A percentile compares a stretch with the other conserved stretches of the same genome.
Conservation (phyloP, 2,113 vertebrate genomes). For the Odontesthes bonariensis region DNA sequence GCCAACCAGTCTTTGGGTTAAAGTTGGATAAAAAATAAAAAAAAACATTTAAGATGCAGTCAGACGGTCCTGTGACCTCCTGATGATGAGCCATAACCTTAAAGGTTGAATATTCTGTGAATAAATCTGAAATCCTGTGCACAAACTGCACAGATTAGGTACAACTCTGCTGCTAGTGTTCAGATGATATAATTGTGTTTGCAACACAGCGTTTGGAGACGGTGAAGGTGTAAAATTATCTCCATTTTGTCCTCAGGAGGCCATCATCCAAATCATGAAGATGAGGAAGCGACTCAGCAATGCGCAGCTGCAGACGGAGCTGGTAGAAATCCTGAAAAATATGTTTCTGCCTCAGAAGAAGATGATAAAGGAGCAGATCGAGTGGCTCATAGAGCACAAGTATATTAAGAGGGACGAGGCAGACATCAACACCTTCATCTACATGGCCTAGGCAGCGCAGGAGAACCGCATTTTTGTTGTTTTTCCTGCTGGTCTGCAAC, state of each 20-base stretch:
- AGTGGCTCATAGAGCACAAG: constrained; percentile 99
- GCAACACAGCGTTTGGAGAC: too few relatives aligned
- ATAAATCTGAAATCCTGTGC: too few relatives aligned
- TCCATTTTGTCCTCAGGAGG: constrained; percentile 84
- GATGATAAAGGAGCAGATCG: constrained; percentile 99
- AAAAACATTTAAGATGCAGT: too few relatives aligned
- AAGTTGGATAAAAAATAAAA: too few relatives aligned
- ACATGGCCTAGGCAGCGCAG: constrained; percentile 87
- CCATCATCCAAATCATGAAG: constrained; percentile 99
- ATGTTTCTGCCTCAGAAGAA: constrained; percentile 99
- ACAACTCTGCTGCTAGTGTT: too few relatives aligned
- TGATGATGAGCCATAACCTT: too few relatives aligned
- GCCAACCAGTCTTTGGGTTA: too few relatives aligned
- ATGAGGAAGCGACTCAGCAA: constrained; percentile 99
- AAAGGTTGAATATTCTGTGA: too few relatives aligned
- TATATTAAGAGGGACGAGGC: constrained; percentile 96
- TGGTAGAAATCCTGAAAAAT: constrained; percentile 99
- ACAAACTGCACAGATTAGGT: too few relatives aligned
- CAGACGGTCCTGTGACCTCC: too few relatives aligned
- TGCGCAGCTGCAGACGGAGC: constrained; percentile 98
- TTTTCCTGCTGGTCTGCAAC: constrained; percentile 33
- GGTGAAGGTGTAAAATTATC: not conserved
- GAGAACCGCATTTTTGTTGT: not conserved
- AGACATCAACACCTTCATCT: constrained; percentile 98
- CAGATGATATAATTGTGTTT: too few relatives aligned